Evolutionary conservation across 2,888 invertebrate species (phyloP).

Genomic region (Tenodera sinensis): DNA sequence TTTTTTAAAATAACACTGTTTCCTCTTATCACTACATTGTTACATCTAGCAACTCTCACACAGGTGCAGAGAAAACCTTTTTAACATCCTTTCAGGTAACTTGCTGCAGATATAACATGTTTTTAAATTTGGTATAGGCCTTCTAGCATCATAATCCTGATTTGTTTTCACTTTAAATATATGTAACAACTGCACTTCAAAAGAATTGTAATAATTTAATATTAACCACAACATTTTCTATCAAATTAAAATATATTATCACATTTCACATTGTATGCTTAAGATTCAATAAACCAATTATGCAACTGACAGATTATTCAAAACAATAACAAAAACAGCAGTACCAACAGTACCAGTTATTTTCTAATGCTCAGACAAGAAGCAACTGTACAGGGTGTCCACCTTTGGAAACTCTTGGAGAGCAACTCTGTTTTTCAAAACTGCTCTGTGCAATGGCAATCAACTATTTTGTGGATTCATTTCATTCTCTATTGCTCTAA

Average conservation of each 20-base stretch:
- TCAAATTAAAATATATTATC: constrained; percentile 13
- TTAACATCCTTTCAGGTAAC: constrained; percentile 1
- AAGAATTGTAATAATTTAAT: neutral
- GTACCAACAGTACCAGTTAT: neutral
- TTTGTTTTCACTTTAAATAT: neutral
- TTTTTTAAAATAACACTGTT: neutral
- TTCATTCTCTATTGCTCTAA: neutral
- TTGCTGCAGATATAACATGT: neutral
- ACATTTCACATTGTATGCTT: neutral
- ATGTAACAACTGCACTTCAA: neutral
- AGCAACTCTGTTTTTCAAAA: neutral
- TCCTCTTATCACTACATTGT: neutral
- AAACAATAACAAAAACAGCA: neutral
- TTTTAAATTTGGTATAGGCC: constrained; percentile 11
- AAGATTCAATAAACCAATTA: neutral
- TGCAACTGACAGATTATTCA: neutral
- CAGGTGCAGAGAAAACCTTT: neutral
- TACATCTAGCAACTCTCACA: neutral
- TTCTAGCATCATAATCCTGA: neutral
- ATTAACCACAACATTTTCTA: neutral
- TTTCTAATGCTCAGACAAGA: neutral
- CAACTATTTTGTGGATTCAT: neutral
- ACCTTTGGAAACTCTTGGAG: neutral
- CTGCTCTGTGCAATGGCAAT: neutral
- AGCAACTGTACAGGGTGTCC: neutral